phyloP scores from a whole-genome alignment of 2,113 vertebrate genomes.

The Gymnorhina tibicen region DNA sequence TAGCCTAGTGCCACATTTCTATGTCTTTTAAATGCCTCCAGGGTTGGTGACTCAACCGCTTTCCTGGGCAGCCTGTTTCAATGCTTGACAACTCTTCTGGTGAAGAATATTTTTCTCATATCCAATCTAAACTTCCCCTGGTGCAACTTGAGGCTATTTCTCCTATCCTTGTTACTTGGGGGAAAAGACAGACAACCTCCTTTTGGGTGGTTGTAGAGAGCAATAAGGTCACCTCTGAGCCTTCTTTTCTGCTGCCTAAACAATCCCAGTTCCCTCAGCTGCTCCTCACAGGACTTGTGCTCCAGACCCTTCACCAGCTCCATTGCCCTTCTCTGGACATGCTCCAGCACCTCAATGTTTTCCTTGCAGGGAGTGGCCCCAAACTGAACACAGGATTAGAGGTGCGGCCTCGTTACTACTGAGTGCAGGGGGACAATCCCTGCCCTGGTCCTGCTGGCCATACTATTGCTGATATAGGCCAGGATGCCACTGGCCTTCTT shows the following conservation, averaged over 20 bases:
- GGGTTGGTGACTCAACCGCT: fast-evolving
- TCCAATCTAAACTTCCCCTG: background rate
- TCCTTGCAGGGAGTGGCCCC: background rate
- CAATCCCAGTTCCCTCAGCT: background rate
- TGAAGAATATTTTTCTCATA: background rate
- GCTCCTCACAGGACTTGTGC: fast-evolving
- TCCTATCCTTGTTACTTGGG: background rate
- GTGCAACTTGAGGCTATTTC: background rate
- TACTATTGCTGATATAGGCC: background rate
- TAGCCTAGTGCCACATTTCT: background rate
- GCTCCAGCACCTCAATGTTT: background rate
- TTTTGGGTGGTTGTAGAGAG: background rate
- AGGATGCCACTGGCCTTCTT: background rate
- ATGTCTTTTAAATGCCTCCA: background rate
- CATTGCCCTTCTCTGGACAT: fast-evolving
- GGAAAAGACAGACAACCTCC: background rate
- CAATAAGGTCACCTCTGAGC: background rate
- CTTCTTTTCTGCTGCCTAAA: background rate
- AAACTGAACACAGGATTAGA: background rate
- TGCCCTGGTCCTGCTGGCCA: background rate
- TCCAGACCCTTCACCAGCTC: background rate
- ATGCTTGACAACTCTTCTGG: background rate
- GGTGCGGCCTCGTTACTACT: fast-evolving
- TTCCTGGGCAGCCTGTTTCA: background rate
- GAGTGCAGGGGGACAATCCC: background rate